Evolutionary conservation across 2,888 invertebrate species (phyloP).

Genomic region (Plusia festucae): DNA sequence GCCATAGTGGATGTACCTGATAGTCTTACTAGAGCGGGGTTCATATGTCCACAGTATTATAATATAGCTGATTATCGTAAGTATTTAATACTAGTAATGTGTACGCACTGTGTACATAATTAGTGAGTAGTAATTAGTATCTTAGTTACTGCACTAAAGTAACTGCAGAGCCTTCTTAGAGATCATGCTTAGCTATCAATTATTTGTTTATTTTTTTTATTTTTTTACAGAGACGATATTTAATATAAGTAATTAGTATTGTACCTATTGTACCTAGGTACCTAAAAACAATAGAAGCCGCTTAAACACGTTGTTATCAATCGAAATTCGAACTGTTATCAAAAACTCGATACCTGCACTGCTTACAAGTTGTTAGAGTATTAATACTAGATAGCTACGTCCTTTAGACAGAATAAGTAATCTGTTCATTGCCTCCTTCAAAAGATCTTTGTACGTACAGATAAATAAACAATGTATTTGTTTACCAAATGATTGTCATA

Average conservation of each 20-base stretch:
- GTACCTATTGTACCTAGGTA: neutral
- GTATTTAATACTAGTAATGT: conserved; percentile 48
- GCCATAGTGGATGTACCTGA: conserved; percentile 89
- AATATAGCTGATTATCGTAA: conserved; percentile 94
- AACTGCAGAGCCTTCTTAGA: too few relatives aligned
- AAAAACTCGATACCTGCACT: too few relatives aligned
- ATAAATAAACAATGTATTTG: neutral
- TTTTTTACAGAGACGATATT: too few relatives aligned
- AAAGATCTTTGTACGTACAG: neutral
- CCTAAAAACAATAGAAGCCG: neutral
- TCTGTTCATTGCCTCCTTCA: neutral
- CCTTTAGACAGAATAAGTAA: neutral
- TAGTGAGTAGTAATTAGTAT: neutral
- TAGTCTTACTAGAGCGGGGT: conserved; percentile 89
- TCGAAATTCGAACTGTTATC: neutral
- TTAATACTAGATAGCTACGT: neutral
- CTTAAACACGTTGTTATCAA: conserved; percentile 13
- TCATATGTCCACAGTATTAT: conserved; percentile 93
- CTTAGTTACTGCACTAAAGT: too few relatives aligned
- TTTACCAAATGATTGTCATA: neutral
- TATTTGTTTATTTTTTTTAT: too few relatives aligned
- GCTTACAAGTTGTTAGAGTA: neutral
- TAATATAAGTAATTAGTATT: too few relatives aligned
- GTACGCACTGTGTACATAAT: neutral
- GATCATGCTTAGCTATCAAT: too few relatives aligned